phyloP scores from a whole-genome alignment of 1,140 invertebrate species.

The Drosophila nebulosa region DNA sequence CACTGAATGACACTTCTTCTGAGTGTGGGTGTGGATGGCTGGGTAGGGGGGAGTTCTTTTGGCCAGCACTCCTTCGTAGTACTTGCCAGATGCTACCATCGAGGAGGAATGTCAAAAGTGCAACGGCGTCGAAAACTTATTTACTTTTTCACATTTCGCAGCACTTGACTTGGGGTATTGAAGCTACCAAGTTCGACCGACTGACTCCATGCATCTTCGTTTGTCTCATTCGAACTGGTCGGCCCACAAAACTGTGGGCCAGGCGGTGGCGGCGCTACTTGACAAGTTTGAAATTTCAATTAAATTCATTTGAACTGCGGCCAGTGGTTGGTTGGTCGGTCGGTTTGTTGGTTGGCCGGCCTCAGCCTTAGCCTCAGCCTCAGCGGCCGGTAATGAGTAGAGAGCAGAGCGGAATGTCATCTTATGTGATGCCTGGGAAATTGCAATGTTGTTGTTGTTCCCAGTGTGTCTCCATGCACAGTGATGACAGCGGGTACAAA shows the following conservation, averaged over 20 bases:
- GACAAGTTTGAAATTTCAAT: constrained; percentile 79
- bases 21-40: constrained; percentile 7
- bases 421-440: constrained; percentile 28
- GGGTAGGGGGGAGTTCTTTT: background rate
- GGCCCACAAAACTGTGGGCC: background rate
- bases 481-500: background rate
- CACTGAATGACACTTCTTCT: constrained; percentile 70
- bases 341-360: background rate
- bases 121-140: constrained; percentile 69
- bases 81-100: constrained; percentile 60
- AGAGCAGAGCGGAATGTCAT: constrained; percentile 35
- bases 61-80: constrained; percentile 4
- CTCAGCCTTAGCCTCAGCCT: constrained; percentile 3
- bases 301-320: constrained; percentile 79
- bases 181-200: constrained; percentile 27
- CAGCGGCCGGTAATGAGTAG: constrained; percentile 32
- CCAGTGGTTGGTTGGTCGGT: constrained; percentile 22
- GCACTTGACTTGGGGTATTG: constrained; percentile 53
- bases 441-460: background rate
- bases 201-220: constrained; percentile 41
- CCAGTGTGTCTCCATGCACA: background rate
- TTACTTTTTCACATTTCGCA: constrained; percentile 71
- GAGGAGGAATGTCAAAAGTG: constrained; percentile 60
- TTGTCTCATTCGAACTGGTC: constrained; percentile 29
- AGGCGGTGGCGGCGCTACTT: constrained; percentile 51